Evolutionary conservation across 2,797 vertebrate genomes (phyloP), one percentile per base, ranked within the genome.

Genomic region (Chelmon rostratus): DNA sequence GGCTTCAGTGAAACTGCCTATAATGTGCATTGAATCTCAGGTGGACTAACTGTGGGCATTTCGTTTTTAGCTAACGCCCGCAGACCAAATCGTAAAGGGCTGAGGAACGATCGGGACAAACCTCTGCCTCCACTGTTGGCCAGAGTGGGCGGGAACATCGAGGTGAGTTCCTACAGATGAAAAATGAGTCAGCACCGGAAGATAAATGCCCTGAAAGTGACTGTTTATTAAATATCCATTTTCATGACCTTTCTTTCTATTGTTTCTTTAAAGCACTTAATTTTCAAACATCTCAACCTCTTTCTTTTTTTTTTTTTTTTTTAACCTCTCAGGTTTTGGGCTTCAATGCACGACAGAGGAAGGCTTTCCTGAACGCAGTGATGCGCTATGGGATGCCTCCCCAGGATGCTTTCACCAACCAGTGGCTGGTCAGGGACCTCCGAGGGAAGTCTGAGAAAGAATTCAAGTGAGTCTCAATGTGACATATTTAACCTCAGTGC

Each of bases 331-430:
- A 99, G 98, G 98, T 99, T 54, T 90, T 99, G 91, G 98, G 98
- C 80, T 99, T 99, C 91, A 99, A 99, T 6, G 97, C 98, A 33
- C 96, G 98, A 13, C 98, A 99, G 92, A 95, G 98, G 89, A 99
- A 99, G 92, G 98, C 98, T 47, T 99, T 99, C 95, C 95, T 99
- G 85, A 99, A 99, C 73, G 98, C 98, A 28, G 99, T 99, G 88
- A 99, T 99, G 98, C 97, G 98, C 82, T 99, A 99, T 66, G 98
- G 98, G 81, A 99, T 99, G 98, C 98, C 98, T 16, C 98, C 98
- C 49, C 98, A 99, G 93, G 98, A 99, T 90, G 98, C 98, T 59
- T 99, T 99, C 82, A 99, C 98, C 81, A 99, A 98, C 65, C 98
- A 99, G 88, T 99, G 98, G 98, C 96, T 99, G 66, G 98, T 99